Evolutionary conservation across 2,113 vertebrate genomes (phyloP).

Genomic region (Nansenia antarctica): DNA sequence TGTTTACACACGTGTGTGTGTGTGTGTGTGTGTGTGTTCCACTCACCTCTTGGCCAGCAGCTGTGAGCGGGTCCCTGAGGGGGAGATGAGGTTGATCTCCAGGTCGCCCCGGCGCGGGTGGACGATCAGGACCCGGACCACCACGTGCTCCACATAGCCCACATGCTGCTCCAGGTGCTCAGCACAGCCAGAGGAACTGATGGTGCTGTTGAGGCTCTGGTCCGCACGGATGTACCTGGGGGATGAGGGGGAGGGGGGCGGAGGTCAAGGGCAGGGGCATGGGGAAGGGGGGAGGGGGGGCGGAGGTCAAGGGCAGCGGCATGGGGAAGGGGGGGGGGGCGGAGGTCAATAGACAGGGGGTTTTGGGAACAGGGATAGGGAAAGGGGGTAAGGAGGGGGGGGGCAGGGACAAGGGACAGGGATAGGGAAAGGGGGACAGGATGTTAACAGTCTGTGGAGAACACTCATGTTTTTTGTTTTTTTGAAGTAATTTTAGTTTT

Average conservation of each 20-base stretch:
- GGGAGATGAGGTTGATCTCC: slow-evolving; percentile 87
- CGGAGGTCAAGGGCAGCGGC: background rate
- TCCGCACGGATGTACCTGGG: slow-evolving; percentile 83
- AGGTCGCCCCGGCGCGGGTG: slow-evolving; percentile 89
- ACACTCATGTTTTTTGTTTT: too few species aligned
- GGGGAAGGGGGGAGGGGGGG: background rate
- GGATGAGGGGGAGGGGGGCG: background rate
- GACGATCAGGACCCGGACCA: slow-evolving; percentile 78
- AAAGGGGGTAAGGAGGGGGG: too few species aligned
- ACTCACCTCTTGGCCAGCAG: slow-evolving; percentile 86
- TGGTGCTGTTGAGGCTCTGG: slow-evolving; percentile 77
- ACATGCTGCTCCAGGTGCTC: slow-evolving; percentile 80
- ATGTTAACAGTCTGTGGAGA: too few species aligned
- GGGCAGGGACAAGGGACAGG: too few species aligned
- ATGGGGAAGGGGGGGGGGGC: too few species aligned
- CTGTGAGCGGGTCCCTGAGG: slow-evolving; percentile 85
- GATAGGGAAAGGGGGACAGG: too few species aligned
- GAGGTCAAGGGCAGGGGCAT: too few species aligned
- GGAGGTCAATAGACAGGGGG: too few species aligned
- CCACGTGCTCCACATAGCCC: slow-evolving; percentile 84
- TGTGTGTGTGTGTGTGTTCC: background rate
- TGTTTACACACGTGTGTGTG: background rate
- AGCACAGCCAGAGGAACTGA: slow-evolving; percentile 76
- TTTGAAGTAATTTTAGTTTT: too few species aligned
- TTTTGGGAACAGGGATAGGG: too few species aligned